Evolutionary conservation across 2,888 invertebrate genomes (phyloP), one percentile per base, ranked within the genome.

Genomic region (Opisthograptis luteolata): DNA sequence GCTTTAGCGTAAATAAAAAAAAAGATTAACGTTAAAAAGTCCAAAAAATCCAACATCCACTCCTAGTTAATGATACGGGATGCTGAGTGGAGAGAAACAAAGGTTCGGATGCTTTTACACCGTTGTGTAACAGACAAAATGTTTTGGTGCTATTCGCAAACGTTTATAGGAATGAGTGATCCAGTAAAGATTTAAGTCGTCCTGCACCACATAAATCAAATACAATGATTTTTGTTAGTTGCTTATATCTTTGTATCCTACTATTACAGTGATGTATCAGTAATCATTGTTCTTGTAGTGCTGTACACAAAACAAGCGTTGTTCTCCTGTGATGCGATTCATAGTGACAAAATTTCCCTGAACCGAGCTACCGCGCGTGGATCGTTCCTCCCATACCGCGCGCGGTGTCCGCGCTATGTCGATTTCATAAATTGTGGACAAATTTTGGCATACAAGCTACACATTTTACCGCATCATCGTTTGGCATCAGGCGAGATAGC

Each of bases 11-110:
- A 83, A 83, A 83, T 82, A 86, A 87, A 80, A 85, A 82, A 87
- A 84, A 80, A 76, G 78, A 87, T 88, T 87, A 89, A 81, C 73
- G 78, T 71, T 80, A 87, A 89, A 88, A 88, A 87, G 81, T 79
- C 74, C 41, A 82, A 87, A 87, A 87, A 87, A 79, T 71, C 72
- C 62, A 53, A 60, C 84, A 81, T 81, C 86, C 89, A 88, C 90
- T 90, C 79, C 81, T 85, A 88, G 90, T 89, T 90, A 89, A 90
- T 89, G 90, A 90, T 89, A 90, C 89, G 90, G 83, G 83, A 87
- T 81, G 86, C 76, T 76, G 88, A 82, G 86, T 83, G 81, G 81
- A 76, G 83, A 76, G 79, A 89, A 89, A 90, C 89, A 90, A 90
- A 87, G 89, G 77, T 80, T 77, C 34, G 73, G 76, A 19, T 15